Evolutionary conservation across 2,113 vertebrate species (phyloP), one percentile per base, ranked within the genome.

Genomic region (Echinops telfairi): DNA sequence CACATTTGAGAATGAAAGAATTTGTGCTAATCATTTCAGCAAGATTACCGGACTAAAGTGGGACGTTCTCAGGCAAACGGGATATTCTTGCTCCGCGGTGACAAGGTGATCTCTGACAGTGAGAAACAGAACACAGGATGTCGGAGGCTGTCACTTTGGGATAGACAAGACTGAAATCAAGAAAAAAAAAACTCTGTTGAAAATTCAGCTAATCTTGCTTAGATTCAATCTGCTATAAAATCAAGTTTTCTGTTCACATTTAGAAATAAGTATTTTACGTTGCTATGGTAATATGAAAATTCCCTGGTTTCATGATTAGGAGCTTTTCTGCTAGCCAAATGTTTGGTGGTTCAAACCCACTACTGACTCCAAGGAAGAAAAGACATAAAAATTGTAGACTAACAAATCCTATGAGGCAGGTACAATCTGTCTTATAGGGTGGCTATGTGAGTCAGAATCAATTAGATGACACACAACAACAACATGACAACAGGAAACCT

Each of bases 191-290:
- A 31, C 7, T 80, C 64, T 33, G 17, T 70, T 16, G 47, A 83
- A 68, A 15, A 76, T 16, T 58, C 77, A 76, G 36, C 1, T 76
- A 76, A 64, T 11, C 2, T 15, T 73, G 3, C 82, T 84, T 85
- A 78, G 38, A 89, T 62, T 43, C n/a, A 81, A 12, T 4, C 36
- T 89, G 8, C 62, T n/a, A 25, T 83, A 89, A 80, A 33, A 85
- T 4, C 4, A 53, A 78, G 57, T 78, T 87, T 81, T 38, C 88
- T 3, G 6, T 23, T 89, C 22, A 71, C 4, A 40, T 91, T 90
- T 89, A 83, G 11, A 90, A 83, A 93, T 47, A 77, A 71, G 89
- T 66, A 90, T 70, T 84, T 79, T 53, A 36, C 90, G 58, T 57
- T 94, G 20, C 70, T 92, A 38, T 71, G 70, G 64, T 66, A 66